Percentiles rank a stretch among this genome's conserved stretches.
These are phyloP conservation scores for Fistularia tabacaria DNA, from an alignment of 2,797 vertebrate species.

Conservation along the genomic window DNA sequence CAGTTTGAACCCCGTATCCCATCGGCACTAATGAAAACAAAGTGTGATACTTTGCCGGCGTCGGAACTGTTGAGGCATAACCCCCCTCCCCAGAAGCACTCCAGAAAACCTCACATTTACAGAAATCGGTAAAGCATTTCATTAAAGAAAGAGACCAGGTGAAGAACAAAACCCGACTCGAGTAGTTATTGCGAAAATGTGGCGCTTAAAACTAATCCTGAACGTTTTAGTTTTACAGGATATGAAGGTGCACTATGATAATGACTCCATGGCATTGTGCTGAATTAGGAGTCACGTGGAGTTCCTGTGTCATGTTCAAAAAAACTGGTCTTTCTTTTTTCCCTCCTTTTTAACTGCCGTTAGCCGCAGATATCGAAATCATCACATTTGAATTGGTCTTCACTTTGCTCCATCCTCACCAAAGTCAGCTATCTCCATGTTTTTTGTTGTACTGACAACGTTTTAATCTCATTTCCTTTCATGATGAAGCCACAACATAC, in stretches of 20 bases:
- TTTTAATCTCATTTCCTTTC: too few relatives aligned
- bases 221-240: background rate
- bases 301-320: slow-evolving; percentile 24
- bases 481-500: too few relatives aligned
- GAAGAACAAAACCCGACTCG: background rate
- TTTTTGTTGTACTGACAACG: too few relatives aligned
- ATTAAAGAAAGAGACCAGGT: slow-evolving; percentile 1
- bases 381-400: slow-evolving; percentile 18
- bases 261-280: background rate
- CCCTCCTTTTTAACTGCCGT: slow-evolving; percentile 38
- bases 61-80: too few relatives aligned
- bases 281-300: background rate
- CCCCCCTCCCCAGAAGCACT: slow-evolving; percentile 2
- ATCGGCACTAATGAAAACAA: slow-evolving; percentile 13
- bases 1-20: slow-evolving; percentile 39
- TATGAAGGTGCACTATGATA: slow-evolving; percentile 17
- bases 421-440: background rate
- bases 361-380: slow-evolving; percentile 20
- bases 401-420: background rate
- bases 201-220: background rate
- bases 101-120: slow-evolving; percentile 20
- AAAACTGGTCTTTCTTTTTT: slow-evolving; percentile 10
- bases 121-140: background rate
- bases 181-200: background rate
- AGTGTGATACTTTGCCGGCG: too few relatives aligned